These are phyloP conservation scores for Stenotaenia linearis DNA, from an alignment of 2,888 invertebrate genomes.

Conservation along the genomic window DNA sequence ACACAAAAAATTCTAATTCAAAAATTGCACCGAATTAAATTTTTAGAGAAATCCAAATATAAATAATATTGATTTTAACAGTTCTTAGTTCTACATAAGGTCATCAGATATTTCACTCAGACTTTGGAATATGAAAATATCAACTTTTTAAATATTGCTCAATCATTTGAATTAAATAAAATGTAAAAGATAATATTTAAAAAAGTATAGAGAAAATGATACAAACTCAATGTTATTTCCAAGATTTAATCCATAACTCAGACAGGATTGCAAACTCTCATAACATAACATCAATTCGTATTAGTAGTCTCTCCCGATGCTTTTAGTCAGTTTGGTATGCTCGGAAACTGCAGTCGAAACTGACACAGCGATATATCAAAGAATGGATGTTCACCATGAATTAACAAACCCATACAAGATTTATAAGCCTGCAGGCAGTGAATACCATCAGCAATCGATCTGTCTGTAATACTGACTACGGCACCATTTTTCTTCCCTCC, in stretches of 20 bases:
- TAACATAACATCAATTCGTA: not conserved
- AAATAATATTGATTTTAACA: too few species aligned
- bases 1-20: too few species aligned
- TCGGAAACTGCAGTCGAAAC: not conserved
- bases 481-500: not conserved
- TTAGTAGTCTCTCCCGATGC: not conserved
- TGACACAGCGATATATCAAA: not conserved
- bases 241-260: not conserved
- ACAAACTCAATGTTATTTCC: not conserved
- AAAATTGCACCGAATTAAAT: too few species aligned
- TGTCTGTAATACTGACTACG: not conserved
- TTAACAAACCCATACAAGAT: not conserved
- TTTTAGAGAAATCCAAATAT: too few species aligned
- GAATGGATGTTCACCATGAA: not conserved
- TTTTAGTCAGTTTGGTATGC: not conserved
- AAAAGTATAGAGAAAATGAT: not conserved
- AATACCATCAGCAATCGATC: not conserved
- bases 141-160: too few species aligned
- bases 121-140: too few species aligned
- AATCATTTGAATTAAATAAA: too few species aligned
- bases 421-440: not conserved
- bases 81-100: too few species aligned
- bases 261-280: not conserved
- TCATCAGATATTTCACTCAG: too few species aligned
- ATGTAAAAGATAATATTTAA: too few species aligned